These are phyloP conservation scores for Galaxias olidus DNA, from an alignment of 2,797 vertebrate genomes.

Conservation along the genomic window DNA sequence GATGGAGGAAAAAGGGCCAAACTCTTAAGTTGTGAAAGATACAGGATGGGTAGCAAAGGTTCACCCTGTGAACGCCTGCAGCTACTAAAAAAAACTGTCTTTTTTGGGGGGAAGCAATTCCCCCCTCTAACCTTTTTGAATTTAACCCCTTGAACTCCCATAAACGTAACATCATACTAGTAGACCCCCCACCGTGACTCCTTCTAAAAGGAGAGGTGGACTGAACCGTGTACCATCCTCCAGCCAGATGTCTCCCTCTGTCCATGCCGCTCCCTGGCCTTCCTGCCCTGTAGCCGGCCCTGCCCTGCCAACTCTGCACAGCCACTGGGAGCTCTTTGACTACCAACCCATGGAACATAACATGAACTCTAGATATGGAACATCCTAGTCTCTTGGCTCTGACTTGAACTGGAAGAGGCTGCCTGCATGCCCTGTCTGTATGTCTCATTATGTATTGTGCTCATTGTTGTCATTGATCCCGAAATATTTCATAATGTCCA, in stretches of 20 bases:
- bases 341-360: slow-evolving; percentile 9
- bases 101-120: background rate
- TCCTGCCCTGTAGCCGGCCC: no score
- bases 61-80: slow-evolving; percentile 8
- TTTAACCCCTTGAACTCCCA: slow-evolving; percentile 1
- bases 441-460: background rate
- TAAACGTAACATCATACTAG: slow-evolving; percentile 20
- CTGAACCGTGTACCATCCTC: background rate
- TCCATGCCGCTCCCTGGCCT: background rate
- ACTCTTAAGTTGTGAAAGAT: background rate
- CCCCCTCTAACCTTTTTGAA: background rate
- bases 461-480: background rate
- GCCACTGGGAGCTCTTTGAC: background rate
- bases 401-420: slow-evolving; percentile 5
- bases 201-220: background rate
- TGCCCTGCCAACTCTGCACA: no score
- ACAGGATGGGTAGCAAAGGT: background rate
- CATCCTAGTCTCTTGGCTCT: background rate
- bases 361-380: background rate
- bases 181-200: slow-evolving; percentile 3
- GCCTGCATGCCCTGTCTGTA: slow-evolving; percentile 11
- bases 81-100: slow-evolving; percentile 2
- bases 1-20: slow-evolving; percentile 3
- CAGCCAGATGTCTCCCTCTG: background rate
- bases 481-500: background rate